Base-by-base conservation (phyloP, 2,888 invertebrate genomes). In the Brenthis ino region DNA sequence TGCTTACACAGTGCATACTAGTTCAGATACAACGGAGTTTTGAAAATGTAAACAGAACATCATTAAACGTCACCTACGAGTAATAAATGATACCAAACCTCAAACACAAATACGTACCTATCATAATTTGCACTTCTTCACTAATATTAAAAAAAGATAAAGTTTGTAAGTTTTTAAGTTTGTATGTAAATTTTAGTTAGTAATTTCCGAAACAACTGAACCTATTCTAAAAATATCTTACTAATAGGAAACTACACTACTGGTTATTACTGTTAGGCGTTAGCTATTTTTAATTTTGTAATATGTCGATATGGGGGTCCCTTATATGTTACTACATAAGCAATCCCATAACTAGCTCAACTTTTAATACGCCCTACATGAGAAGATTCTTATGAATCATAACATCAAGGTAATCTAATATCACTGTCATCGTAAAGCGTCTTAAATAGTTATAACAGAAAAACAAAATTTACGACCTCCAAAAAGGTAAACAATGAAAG, bases 401-500 rank as follows among this genome's bases (percentile, higher is more conserved):
- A 85, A 83, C 77, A 83, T 83, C 82, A 85, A 77, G 78, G 77
- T 85, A 85, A 87, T 86, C 77, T 85, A 20, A 20, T 82, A 83
- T 82, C 82, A 84, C 81, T 80, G 89, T 90, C 85, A 85, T 86
- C 85, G 81, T 88, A 88, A 88, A 81, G 79, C 56, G 54, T 67
- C 60, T 79, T 77, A 75, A 76, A 79, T 74, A 63, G 4, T 13
- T 72, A 77, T 76, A 76, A 74, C 67, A 74, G 68, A 71, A 70
- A 84, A 85, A 86, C 82, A 85, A 88, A 87, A 91, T 91, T 88
- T 93, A 91, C 80, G 83, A 81, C 77, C 80, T 76, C 68, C 78
- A 85, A 88, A 87, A 87, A 84, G 73, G 77, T 86, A 87, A 86
- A 92, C 92, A 93, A 93, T 87, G 79, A 74, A 73, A 70, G 76